phyloP scores from a whole-genome alignment of 2,113 vertebrate genomes.

The Caloenas nicobarica region DNA sequence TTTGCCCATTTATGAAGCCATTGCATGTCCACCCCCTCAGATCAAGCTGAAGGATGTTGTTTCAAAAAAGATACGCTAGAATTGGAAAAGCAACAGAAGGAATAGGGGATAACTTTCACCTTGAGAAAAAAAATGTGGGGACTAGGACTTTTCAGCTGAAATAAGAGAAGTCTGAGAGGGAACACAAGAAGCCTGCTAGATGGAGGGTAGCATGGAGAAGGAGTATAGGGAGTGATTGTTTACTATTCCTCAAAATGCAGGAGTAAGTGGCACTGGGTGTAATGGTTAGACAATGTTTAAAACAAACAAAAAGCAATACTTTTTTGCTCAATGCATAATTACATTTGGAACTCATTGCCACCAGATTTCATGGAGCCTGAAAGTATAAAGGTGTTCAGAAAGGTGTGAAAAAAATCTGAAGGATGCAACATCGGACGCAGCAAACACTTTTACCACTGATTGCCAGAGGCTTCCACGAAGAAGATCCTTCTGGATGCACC shows the following conservation, averaged over 20 bases:
- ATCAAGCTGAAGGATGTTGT: background rate
- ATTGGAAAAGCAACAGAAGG: background rate
- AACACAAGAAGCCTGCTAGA: background rate
- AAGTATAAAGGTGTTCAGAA: background rate
- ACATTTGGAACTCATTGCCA: background rate
- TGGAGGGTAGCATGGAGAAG: background rate
- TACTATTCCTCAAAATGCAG: background rate
- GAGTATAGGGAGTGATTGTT: rapidly evolving
- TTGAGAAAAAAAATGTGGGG: background rate
- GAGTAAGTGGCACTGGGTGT: background rate
- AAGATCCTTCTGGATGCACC: background rate
- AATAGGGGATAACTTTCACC: background rate
- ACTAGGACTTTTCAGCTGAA: background rate
- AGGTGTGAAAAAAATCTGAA: background rate
- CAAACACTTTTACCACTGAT: background rate
- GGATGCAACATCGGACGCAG: background rate
- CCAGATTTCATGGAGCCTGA: background rate
- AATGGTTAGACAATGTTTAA: background rate
- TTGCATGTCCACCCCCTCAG: background rate
- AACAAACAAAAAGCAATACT: background rate
- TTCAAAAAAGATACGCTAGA: background rate
- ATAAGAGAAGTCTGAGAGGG: background rate
- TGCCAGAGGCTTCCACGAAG: background rate
- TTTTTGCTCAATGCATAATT: background rate
- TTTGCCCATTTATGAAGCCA: background rate